These are phyloP conservation scores for Plumapathes pennacea DNA, from an alignment of 92 coral and sea anemone genomes.

Conservation along the genomic window DNA sequence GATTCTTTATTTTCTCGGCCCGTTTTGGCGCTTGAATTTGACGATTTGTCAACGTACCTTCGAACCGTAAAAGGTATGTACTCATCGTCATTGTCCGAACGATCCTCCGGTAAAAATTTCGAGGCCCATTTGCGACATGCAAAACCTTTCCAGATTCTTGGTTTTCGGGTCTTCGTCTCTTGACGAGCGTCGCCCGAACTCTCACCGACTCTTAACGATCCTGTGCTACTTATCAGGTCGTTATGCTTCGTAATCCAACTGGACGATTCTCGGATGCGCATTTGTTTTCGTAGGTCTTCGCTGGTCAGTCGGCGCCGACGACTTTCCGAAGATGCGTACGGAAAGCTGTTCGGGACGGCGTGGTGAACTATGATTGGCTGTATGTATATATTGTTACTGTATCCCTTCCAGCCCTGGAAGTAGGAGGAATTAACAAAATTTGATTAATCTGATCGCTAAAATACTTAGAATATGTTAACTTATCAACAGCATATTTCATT, in stretches of 20 bases:
- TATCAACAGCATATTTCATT: too few relatives aligned
- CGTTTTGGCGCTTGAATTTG: neutral
- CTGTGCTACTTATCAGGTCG: conserved; percentile 48
- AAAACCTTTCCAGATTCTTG: conserved; percentile 63
- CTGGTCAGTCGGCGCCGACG: conserved; percentile 23
- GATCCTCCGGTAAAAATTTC: conserved; percentile 42
- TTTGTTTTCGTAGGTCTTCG: conserved; percentile 47
- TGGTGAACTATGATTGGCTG: conserved; percentile 68
- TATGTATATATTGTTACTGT: conserved; percentile 70
- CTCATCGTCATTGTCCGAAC: conserved; percentile 5
- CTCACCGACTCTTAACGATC: conserved; percentile 50
- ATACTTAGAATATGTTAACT: too few relatives aligned
- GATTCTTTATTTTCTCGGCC: neutral
- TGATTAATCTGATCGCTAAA: too few relatives aligned
- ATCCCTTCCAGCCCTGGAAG: conserved; percentile 80
- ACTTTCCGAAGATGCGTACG: neutral
- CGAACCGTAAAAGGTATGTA: conserved; percentile 41
- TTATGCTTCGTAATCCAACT: conserved; percentile 68
- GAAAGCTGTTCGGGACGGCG: conserved; percentile 7
- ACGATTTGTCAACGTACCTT: conserved; percentile 37
- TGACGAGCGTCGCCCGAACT: too few relatives aligned
- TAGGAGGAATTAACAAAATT: too few relatives aligned
- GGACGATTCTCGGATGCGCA: conserved; percentile 61
- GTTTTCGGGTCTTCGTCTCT: conserved; percentile 5
- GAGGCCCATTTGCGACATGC: conserved; percentile 76